Evolutionary conservation across 2,113 vertebrate species (phyloP).

Genomic region (Microcebus ravelobensis): DNA sequence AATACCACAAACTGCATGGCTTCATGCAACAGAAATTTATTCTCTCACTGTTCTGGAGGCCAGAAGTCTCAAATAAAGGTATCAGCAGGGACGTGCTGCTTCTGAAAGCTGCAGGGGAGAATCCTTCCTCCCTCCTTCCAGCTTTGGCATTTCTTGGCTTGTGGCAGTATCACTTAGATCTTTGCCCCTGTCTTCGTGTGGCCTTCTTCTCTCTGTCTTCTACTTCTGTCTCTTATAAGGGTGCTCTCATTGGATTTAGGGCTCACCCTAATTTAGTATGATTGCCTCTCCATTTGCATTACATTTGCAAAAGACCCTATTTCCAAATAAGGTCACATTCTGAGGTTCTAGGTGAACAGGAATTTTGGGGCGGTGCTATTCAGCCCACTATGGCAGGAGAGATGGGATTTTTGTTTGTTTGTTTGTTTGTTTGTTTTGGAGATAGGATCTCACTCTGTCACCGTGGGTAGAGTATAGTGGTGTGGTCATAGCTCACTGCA

Average conservation of each 20-base stretch:
- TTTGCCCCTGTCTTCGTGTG: background rate
- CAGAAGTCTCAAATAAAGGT: background rate
- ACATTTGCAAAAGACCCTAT: background rate
- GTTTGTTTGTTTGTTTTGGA: too few species aligned
- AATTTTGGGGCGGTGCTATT: background rate
- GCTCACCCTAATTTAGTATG: background rate
- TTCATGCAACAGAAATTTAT: background rate
- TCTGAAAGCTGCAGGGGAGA: background rate
- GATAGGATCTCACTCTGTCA: too few species aligned
- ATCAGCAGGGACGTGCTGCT: background rate
- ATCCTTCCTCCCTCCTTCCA: background rate
- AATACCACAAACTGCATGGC: rapidly evolving
- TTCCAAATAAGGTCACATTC: background rate
- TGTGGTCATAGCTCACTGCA: too few species aligned
- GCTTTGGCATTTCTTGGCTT: background rate
- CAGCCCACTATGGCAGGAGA: rapidly evolving
- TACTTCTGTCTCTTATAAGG: conserved; percentile 43
- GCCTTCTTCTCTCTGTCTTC: background rate
- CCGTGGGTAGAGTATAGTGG: too few species aligned
- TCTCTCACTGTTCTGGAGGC: background rate
- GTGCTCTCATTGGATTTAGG: background rate
- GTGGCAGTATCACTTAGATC: rapidly evolving
- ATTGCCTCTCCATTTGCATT: background rate
- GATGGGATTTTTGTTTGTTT: background rate
- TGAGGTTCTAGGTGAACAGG: background rate